Evolutionary conservation across 2,888 invertebrate genomes (phyloP), one percentile per base, ranked within the genome.

Genomic region (Drosophila subsilvestris): DNA sequence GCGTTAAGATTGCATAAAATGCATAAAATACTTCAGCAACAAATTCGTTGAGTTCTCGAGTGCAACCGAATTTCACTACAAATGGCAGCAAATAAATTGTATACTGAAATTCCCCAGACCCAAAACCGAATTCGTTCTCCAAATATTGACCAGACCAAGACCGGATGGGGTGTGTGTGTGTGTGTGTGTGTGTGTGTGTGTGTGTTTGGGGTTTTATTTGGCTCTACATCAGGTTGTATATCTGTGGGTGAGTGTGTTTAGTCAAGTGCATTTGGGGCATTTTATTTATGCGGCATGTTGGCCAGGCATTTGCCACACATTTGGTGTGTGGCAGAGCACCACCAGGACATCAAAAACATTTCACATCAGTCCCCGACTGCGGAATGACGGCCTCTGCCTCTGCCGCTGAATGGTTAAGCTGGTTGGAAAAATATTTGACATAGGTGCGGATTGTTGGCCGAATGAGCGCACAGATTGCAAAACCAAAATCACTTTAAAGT

Each of bases 261-360:
- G 75, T 55, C 75, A 73, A 83, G 87, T 87, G 86, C 86, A 87
- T 75, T 83, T 83, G 66, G 65, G 75, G 79, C 79, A 66, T 79
- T 83, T 85, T 81, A 81, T 81, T 74, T 71, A 71, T 73, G 80
- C 71, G 71, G 45, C 84, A 84, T 74, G 65, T 71, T 74, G 78
- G 70, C 73, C 73, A 71, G 66, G 62, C 65, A 71, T 63, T 71
- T 73, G 76, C 80, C 84, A 78, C 81, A 80, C 81, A 81, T 61
- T 63, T 59, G 63, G 45, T 66, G 76, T 62, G 55, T 74, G 68
- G 32, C 32, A 5, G 12, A 32, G 12, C 12, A 32, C 32, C 32
- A 1, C 12, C 5, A 14, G 72, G 65, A 77, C 59, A 79, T 70
- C 56, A 59, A 83, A 78, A 69, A 67, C 76, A 79, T 66, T 78